Base-by-base conservation (phyloP, 2,113 vertebrate species). In the Stegostoma tigrinum region DNA sequence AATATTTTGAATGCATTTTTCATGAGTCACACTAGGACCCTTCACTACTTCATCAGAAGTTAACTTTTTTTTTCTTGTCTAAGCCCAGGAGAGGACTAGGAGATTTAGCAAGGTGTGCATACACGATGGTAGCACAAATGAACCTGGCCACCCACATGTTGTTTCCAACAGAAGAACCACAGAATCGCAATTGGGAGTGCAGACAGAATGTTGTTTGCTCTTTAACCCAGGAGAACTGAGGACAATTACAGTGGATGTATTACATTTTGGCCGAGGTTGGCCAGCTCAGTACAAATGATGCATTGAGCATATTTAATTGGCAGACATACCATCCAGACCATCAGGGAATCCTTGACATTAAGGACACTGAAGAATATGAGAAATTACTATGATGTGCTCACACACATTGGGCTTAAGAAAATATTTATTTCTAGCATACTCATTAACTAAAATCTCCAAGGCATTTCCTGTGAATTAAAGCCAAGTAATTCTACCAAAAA, bases 401-500 rank as follows among this genome's bases (percentile, higher is more conserved):
- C 8, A 42, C 5, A 23, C 64, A 38, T n/a, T 38, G 66, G 12
- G 89, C 89, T 93, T 93, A 38, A 93, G 21, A 93, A 93, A 38
- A 66, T 93, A 38, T 93, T 66, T 93, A 38, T 93, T 66, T 67
- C 34, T 38, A 61, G 89, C 66, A 61, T 38, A 21, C 55, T 66
- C 55, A 90, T 66, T 6, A 91, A n/a, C 55, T 91, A 38, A 93
- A 38, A n/a, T n/a, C n/a, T 64, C 61, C 17, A 67, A 66, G 17
- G 89, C n/a, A 93, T 93, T 93, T 93, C 61, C 89, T 93, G 61
- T 93, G 61, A 66, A 66, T 91, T 91, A 64, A 19, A 91, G 30
- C 55, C 1, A 91, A 66, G 14, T 91, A 61, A 87, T 61, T 90
- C 30, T 17, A 61, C 87, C 3, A n/a, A 38, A 3, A 21, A 61